These are phyloP conservation scores for Terrapene triunguis DNA, from an alignment of 2,113 vertebrate genomes.

Conservation along the genomic window DNA sequence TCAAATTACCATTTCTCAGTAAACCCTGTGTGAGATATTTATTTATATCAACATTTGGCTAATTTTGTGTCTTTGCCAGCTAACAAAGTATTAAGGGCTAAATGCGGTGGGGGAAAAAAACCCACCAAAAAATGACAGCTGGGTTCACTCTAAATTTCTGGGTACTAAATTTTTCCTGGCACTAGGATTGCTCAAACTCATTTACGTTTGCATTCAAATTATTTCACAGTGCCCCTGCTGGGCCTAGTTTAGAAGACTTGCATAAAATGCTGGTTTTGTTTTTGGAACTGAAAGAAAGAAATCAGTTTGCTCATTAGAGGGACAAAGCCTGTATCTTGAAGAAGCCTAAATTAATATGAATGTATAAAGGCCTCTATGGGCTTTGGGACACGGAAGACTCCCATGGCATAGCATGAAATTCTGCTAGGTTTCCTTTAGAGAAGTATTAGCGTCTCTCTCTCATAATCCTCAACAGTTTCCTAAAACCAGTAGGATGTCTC, in stretches of 20 bases:
- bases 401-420: background rate
- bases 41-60: slow-evolving; percentile 44
- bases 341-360: background rate
- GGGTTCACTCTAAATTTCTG: slow-evolving; percentile 17
- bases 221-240: background rate
- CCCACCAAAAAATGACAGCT: background rate
- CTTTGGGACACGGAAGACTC: background rate
- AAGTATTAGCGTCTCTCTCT: background rate
- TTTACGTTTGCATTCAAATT: background rate
- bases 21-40: slow-evolving; percentile 44
- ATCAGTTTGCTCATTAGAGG: background rate
- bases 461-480: background rate
- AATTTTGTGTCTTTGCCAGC: slow-evolving; percentile 2
- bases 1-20: slow-evolving; percentile 46
- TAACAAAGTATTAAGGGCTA: slow-evolving; percentile 32
- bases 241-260: background rate
- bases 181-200: background rate
- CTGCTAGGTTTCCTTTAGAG: background rate
- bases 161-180: slow-evolving; percentile 11
- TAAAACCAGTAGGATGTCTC: background rate
- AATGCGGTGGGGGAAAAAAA: slow-evolving; percentile 31
- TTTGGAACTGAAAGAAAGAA: background rate
- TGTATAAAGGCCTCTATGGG: background rate
- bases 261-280: background rate
- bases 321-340: background rate